Base-by-base conservation (phyloP, 1,140 invertebrate genomes). In the Drosophila pseudoananassae region DNA sequence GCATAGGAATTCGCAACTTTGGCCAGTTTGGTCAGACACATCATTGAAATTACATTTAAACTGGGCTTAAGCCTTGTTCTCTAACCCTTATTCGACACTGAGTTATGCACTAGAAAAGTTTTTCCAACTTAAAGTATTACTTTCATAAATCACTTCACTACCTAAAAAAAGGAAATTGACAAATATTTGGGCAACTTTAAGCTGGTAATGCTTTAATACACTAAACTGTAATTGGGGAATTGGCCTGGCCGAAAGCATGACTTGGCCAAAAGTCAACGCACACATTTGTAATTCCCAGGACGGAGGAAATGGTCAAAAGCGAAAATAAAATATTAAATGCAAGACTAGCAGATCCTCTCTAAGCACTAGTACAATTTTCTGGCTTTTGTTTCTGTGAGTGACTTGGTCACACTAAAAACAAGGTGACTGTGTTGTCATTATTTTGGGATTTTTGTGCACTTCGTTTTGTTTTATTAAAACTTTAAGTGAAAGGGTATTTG, bases 201-300 rank as follows among this genome's bases (percentile, higher is more conserved):
- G 74, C 56, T 38, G 29, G 40, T 54, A 45, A 38, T 45, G 20
- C 40, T 57, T 60, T 69, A 78, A 65, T 56, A 55, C 76, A 70
- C 64, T 74, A 64, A 78, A 74, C 76, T 78, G 70, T 75, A 65
- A 66, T 70, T 75, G 43, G 77, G 76, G 76, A 80, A 75, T 80
- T 57, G 38, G 45, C 58, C 29, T 10, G 46, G 58, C 54, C 70
- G 14, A 60, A 53, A 64, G 20, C 54, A 61, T 54, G 43, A 69
- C 58, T 53, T 49, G 50, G 51, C 57, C 57, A 69, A 53, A 63
- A 52, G 33, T 47, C 33, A 33, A 53, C 29, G 43, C 65, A 38
- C 31, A 69, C 50, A 60, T n/a, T 27, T 33, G 25, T 43, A 53
- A 46, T 15, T 63, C 38, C 52, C 51, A 5, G 2, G 40, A 12